Evolutionary conservation across 2,888 invertebrate species (phyloP).

Genomic region (Epistrophe grossulariae): DNA sequence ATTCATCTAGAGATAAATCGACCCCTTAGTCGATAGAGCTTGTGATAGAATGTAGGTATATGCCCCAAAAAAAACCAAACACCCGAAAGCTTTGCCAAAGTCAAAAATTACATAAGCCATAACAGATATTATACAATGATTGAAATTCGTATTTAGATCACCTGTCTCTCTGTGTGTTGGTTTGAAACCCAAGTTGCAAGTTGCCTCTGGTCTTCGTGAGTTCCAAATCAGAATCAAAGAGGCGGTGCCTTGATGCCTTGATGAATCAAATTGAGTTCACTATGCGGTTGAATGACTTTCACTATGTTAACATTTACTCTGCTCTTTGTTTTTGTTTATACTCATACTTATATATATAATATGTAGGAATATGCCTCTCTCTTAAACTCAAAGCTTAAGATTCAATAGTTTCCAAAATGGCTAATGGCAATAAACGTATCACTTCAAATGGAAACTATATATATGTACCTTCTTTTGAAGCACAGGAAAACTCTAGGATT

Average conservation of each 20-base stretch:
- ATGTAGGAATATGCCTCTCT: slow-evolving; percentile 5
- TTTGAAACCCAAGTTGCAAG: neutral
- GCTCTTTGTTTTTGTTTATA: neutral
- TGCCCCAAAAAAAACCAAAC: slow-evolving; percentile 1
- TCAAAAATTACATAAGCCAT: slow-evolving; percentile 19
- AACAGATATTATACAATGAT: slow-evolving; percentile 5
- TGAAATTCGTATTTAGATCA: slow-evolving; percentile 18
- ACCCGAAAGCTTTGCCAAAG: slow-evolving; percentile 6
- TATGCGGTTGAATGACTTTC: slow-evolving; percentile 28
- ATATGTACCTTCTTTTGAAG: neutral
- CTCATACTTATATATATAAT: neutral
- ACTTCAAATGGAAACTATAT: slow-evolving; percentile 24
- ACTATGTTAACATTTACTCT: neutral
- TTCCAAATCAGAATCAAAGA: slow-evolving; percentile 19
- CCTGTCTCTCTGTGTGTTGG: neutral
- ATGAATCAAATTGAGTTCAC: slow-evolving; percentile 32
- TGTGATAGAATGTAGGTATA: neutral
- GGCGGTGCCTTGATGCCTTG: slow-evolving; percentile 2
- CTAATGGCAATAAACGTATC: slow-evolving; percentile 50
- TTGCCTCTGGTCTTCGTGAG: slow-evolving; percentile 10
- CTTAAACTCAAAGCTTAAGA: neutral
- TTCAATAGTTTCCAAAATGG: slow-evolving; percentile 20
- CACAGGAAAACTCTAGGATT: slow-evolving; percentile 29
- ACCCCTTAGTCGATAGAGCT: neutral
- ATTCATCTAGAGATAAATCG: slow-evolving; percentile 7